Evolutionary conservation across 2,797 vertebrate genomes (phyloP).

Genomic region (Champsocephalus gunnari): DNA sequence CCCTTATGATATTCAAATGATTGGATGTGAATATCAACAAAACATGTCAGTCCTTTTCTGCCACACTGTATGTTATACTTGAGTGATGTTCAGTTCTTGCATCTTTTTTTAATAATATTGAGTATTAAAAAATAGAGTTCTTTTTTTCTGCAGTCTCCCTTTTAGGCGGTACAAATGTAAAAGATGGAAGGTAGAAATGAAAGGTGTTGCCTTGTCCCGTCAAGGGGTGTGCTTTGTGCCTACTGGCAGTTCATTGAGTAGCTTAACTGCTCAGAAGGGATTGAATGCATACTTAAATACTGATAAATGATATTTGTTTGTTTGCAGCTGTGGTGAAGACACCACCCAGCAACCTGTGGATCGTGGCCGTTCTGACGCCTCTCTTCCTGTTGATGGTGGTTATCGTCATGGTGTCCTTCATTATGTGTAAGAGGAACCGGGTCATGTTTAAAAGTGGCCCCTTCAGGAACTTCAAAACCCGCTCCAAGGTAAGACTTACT

Average conservation of each 20-base stretch:
- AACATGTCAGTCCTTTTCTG: neutral
- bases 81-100: neutral
- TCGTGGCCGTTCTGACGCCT: conserved; percentile 94
- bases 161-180: neutral
- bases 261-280: conserved; percentile 14
- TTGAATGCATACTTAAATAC: conserved; percentile 6
- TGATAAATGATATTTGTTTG: conserved; percentile 15
- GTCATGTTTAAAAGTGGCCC: conserved; percentile 95
- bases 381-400: conserved; percentile 92
- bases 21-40: neutral
- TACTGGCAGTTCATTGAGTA: neutral
- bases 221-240: neutral
- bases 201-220: neutral
- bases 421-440: conserved; percentile 96
- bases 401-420: conserved; percentile 93
- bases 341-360: conserved; percentile 95
- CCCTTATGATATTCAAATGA: neutral
- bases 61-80: neutral
- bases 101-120: neutral
- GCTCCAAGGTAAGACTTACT: conserved; percentile 88
- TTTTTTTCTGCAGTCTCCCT: neutral
- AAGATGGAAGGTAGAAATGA: neutral
- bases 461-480: conserved; percentile 92
- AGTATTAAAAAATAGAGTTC: neutral
- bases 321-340: conserved; percentile 93